These are phyloP conservation scores for Bibio marci DNA, from an alignment of 2,888 invertebrate species.

Conservation along the genomic window DNA sequence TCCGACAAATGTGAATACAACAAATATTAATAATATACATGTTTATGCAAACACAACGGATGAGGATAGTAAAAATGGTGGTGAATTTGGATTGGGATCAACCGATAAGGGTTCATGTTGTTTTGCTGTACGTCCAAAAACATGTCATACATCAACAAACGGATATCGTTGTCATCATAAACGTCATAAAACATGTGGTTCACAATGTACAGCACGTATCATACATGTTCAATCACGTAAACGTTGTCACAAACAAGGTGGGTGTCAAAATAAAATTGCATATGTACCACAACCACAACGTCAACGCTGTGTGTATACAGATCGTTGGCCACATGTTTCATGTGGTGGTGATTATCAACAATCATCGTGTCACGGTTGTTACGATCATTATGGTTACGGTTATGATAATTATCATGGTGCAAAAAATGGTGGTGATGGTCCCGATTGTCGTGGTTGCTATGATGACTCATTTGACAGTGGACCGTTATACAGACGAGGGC, in stretches of 20 bases:
- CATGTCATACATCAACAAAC: constrained; percentile 10
- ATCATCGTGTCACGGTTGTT: constrained; percentile 10
- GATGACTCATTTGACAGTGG: constrained; percentile 10
- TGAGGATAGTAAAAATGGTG: constrained; percentile 16
- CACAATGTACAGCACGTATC: constrained; percentile 19
- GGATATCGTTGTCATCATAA: constrained; percentile 14
- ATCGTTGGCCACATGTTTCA: constrained; percentile 10
- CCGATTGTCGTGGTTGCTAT: constrained; percentile 9
- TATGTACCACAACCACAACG: constrained; percentile 10
- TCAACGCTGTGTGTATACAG: constrained; percentile 7
- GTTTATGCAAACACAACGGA: constrained; percentile 20
- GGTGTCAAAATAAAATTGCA: constrained; percentile 5
- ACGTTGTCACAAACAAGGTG: constrained; percentile 2
- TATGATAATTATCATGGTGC: constrained; percentile 7
- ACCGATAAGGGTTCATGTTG: constrained; percentile 23
- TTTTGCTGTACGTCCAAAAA: constrained; percentile 15
- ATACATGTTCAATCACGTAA: constrained; percentile 14
- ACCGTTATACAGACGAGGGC: constrained; percentile 10
- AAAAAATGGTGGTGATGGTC: neutral
- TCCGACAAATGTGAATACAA: constrained; percentile 9
- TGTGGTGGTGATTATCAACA: constrained; percentile 8
- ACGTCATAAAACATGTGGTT: constrained; percentile 20
- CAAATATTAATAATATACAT: constrained; percentile 19
- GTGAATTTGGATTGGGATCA: constrained; percentile 23
- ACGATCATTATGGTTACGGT: constrained; percentile 10